Percentiles rank a stretch among this genome's conserved stretches.
phyloP scores from a whole-genome alignment of 2,113 vertebrate species.

The Eclectus roratus region DNA sequence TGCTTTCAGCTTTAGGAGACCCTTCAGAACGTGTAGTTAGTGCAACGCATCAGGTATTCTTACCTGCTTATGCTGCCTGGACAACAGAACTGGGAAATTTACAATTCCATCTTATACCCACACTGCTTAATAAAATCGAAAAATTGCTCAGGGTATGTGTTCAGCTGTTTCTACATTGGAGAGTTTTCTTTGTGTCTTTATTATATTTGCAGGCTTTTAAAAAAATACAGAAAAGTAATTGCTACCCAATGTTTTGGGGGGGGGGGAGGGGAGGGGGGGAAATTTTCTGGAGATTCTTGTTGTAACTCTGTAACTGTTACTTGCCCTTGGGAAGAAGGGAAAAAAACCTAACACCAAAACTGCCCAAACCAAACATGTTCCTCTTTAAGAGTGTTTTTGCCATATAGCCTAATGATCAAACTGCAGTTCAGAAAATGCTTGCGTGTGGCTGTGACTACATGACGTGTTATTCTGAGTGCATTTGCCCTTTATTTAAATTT shows the following conservation, averaged over 20 bases:
- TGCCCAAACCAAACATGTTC: neutral
- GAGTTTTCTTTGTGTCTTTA: neutral
- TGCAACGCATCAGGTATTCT: conserved; percentile 97
- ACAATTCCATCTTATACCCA: conserved; percentile 91
- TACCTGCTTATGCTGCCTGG: conserved; percentile 97
- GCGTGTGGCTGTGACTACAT: neutral
- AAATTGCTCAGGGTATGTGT: conserved; percentile 88
- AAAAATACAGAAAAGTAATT: neutral
- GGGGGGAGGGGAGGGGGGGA: no score
- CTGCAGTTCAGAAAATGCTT: neutral
- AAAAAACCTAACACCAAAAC: neutral
- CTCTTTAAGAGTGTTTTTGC: neutral
- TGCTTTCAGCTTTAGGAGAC: conserved; percentile 91
- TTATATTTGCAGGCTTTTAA: neutral
- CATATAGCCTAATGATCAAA: neutral
- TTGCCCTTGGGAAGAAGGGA: neutral
- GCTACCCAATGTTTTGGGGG: neutral
- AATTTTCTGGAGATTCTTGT: neutral
- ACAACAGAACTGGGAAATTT: conserved; percentile 92
- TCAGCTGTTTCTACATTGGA: neutral
- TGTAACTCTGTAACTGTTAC: neutral
- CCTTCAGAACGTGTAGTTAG: conserved; percentile 93
- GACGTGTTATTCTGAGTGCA: neutral
- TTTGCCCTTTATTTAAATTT: neutral
- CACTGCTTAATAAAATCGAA: conserved; percentile 92